phyloP scores from a whole-genome alignment of 2,888 invertebrate species.

The Catocala sponsa region DNA sequence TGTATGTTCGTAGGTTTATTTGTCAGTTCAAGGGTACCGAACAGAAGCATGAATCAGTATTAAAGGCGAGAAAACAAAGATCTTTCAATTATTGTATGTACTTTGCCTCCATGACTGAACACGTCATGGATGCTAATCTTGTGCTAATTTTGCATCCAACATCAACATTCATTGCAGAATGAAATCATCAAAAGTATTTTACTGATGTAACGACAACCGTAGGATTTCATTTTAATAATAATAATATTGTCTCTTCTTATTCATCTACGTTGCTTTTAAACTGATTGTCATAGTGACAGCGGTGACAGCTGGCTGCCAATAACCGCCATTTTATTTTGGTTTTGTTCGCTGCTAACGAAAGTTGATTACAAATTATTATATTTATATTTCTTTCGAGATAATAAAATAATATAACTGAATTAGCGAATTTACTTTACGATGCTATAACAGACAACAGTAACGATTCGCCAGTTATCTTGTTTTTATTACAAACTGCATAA shows the following conservation, averaged over 20 bases:
- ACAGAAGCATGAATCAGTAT: conserved; percentile 36
- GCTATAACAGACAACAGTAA: not conserved
- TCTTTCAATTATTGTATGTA: conserved; percentile 34
- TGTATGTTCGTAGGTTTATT: conserved; percentile 35
- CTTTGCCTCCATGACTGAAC: conserved; percentile 32
- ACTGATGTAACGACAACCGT: conserved; percentile 24
- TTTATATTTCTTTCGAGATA: no score
- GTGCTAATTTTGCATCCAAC: conserved; percentile 59
- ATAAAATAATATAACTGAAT: not conserved
- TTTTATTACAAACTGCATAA: no score
- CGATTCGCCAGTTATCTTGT: no score
- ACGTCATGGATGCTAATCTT: conserved; percentile 60
- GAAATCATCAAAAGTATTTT: conserved; percentile 49
- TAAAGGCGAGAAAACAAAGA: conserved; percentile 31
- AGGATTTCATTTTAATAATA: conserved; percentile 12
- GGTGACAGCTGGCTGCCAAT: no score
- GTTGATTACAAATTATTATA: no score
- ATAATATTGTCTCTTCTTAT: not conserved
- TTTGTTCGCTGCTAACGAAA: no score
- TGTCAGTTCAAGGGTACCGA: conserved; percentile 56
- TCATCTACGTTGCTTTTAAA: not conserved
- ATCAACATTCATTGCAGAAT: conserved; percentile 47
- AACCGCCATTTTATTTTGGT: not conserved
- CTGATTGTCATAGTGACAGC: not conserved
- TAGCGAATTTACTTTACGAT: not conserved